Evolutionary conservation across 2,113 vertebrate species (phyloP), one percentile per base, ranked within the genome.

Genomic region (Apteryx owenii): DNA sequence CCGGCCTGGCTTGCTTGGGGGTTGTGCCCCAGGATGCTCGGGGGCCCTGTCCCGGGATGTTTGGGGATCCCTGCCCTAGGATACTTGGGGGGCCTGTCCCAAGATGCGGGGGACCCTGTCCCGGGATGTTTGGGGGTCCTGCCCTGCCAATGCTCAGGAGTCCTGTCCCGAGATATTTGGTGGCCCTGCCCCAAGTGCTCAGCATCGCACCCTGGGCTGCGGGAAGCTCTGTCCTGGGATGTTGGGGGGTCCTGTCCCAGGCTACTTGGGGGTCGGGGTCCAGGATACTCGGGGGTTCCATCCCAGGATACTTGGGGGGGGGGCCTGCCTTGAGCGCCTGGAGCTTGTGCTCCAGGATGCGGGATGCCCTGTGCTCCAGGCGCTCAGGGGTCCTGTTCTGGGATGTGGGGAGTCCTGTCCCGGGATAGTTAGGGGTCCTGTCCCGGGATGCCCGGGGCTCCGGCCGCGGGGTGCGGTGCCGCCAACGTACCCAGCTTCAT

Each of bases 401-500:
- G 76, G 26, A 28, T 60, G 36, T 4, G 61, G 61, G 60, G 44
- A 19, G 18, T 48, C 62, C 9, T 14, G 16, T 4, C 53, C 9
- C 4, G 46, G 46, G 46, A 48, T 19, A 7, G 18, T 20, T 19
- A 7, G n/a, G 61, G 28, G 38, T 66, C 33, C 25, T 12, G 19
- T 29, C 16, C 68, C 3, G 64, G 54, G 29, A 48, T 85, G 31
- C 83, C 51, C 11, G 23, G 58, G 44, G 73, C 28, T 36, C 62
- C 29, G 42, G 40, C 42, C 33, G 29, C 23, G 12, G 21, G 8
- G 56, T 10, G n/a, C n/a, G 9, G 9, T 19, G 7, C 12, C 40
- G 50, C 81, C 38, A 14, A 97, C 99, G 98, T 97, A 99, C 99
- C 99, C 93, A 99, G 98, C 95, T 99, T 99, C 99, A 99, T 99